phyloP scores from a whole-genome alignment of 2,113 vertebrate genomes.

The Climacteris rufus region DNA sequence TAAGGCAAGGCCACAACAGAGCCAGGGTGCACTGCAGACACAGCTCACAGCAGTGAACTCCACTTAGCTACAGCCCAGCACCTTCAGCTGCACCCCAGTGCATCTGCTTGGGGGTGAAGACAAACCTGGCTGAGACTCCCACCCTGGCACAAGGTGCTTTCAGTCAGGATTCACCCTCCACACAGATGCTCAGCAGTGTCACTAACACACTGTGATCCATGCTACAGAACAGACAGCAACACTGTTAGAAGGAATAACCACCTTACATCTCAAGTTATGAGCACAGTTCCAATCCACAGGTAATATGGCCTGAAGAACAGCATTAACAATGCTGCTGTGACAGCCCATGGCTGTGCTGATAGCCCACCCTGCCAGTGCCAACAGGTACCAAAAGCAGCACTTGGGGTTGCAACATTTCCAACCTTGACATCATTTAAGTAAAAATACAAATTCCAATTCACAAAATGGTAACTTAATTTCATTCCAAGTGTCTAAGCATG shows the following conservation, averaged over 20 bases:
- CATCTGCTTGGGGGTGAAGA: accelerated
- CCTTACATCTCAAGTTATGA: not conserved
- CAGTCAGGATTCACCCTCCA: not conserved
- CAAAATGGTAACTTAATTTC: not conserved
- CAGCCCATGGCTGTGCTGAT: not conserved
- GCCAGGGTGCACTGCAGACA: not conserved
- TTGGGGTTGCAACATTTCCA: not conserved
- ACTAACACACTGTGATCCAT: accelerated
- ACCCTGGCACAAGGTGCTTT: not conserved
- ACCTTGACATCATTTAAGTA: accelerated
- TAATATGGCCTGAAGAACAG: not conserved
- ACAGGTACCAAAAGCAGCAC: not conserved
- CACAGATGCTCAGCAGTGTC: not conserved
- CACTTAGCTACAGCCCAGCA: not conserved
- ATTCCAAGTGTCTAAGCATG: not conserved
- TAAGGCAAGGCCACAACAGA: not conserved
- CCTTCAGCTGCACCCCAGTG: accelerated
- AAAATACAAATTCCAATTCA: not conserved
- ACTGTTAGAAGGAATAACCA: not conserved
- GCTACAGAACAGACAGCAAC: not conserved
- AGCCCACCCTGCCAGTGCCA: not conserved
- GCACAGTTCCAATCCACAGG: no score
- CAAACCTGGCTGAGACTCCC: not conserved
- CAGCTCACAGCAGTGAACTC: accelerated
- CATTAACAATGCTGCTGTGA: accelerated